These are phyloP conservation scores for Cepaea nemoralis DNA, from an alignment of 1,140 invertebrate species.

Conservation along the genomic window DNA sequence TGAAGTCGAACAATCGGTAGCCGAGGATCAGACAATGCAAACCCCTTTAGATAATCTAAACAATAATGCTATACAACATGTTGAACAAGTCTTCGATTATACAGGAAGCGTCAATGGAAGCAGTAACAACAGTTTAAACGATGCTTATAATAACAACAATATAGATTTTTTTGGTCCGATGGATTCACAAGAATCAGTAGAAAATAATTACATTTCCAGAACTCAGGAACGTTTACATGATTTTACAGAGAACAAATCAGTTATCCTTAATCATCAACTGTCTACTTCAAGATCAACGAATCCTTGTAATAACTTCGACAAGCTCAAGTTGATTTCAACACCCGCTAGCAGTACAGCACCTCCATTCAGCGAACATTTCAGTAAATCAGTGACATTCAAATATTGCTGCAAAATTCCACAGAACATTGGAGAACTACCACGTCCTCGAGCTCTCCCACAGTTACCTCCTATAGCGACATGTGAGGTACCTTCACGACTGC, in stretches of 20 bases:
- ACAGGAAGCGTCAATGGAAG: background rate
- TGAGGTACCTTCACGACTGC: too few species aligned
- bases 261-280: background rate
- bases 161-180: too few species aligned
- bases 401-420: background rate
- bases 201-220: too few species aligned
- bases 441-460: conserved; percentile 3
- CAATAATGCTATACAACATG: background rate
- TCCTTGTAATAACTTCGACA: too few species aligned
- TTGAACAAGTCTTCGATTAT: background rate
- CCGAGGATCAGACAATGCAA: background rate
- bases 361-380: background rate
- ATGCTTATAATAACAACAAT: too few species aligned
- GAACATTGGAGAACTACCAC: background rate
- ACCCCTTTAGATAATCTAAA: background rate
- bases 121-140: too few species aligned
- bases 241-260: background rate
- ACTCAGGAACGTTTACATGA: too few species aligned
- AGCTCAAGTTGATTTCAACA: background rate
- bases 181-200: too few species aligned
- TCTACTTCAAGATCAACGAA: background rate
- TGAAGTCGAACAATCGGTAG: background rate
- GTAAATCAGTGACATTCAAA: background rate
- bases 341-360: background rate
- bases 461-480: conserved; percentile 15